These are phyloP conservation scores for Colletes gigas DNA, from an alignment of 1,140 invertebrate genomes.

Conservation along the genomic window DNA sequence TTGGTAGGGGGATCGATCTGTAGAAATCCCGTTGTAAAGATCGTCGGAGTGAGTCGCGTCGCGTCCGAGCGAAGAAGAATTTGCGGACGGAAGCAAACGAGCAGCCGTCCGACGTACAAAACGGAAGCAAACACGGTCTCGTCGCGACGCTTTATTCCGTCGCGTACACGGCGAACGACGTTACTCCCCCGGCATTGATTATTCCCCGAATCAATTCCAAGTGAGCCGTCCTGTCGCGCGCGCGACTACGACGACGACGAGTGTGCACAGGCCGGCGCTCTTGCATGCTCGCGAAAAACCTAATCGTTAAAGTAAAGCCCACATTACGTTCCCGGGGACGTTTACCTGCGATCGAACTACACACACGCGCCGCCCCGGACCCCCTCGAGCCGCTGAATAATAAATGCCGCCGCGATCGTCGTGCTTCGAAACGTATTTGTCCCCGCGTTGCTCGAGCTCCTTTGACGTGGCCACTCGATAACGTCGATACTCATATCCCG, in stretches of 20 bases:
- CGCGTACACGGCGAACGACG: conserved; percentile 29
- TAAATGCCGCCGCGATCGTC: conserved; percentile 60
- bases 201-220: conserved; percentile 53
- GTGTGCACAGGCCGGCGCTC: conserved; percentile 15
- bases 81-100: neutral
- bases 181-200: conserved; percentile 52
- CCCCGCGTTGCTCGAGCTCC: conserved; percentile 49
- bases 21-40: no score
- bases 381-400: conserved; percentile 62
- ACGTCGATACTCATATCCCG: conserved; percentile 62
- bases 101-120: neutral
- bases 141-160: conserved; percentile 21
- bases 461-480: conserved; percentile 63
- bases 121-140: conserved; percentile 19
- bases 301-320: conserved; percentile 67
- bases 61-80: conserved; percentile 3
- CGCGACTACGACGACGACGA: conserved; percentile 12
- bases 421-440: conserved; percentile 66
- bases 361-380: conserved; percentile 52
- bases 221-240: conserved; percentile 36
- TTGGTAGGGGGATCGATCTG: no score
- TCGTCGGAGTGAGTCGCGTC: no score
- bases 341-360: conserved; percentile 64
- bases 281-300: conserved; percentile 56
- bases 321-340: conserved; percentile 55